phyloP scores from a whole-genome alignment of 2,888 invertebrate genomes.

The Aphelenchoides bicaudatus region DNA sequence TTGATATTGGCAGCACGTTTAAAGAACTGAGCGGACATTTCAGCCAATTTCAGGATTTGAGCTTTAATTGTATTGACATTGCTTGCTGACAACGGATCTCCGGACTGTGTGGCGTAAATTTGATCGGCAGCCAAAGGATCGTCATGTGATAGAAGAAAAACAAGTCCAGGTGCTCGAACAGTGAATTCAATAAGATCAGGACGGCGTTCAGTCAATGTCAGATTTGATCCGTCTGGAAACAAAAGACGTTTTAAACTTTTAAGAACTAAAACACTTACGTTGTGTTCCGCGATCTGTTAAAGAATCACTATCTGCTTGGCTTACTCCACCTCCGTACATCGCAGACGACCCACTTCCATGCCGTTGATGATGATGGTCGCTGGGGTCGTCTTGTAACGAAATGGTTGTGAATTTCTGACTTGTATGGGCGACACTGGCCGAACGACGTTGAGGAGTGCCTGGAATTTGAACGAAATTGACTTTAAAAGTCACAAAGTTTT shows the following conservation, averaged over 20 bases:
- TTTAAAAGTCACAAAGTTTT: too few relatives aligned
- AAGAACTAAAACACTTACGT: conserved; percentile 2
- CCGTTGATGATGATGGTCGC: conserved; percentile 7
- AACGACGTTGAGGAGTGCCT: conserved; percentile 1
- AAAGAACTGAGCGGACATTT: conserved; percentile 28
- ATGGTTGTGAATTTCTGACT: conserved; percentile 12
- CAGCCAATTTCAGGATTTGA: conserved; percentile 20
- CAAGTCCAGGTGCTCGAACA: conserved; percentile 24
- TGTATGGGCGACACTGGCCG: conserved; percentile 3
- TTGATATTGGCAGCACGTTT: conserved; percentile 11
- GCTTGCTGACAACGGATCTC: not conserved
- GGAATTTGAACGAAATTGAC: too few relatives aligned
- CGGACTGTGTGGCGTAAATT: conserved; percentile 20
- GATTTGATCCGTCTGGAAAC: conserved; percentile 27
- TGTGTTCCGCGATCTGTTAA: conserved; percentile 20
- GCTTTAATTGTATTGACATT: conserved; percentile 5
- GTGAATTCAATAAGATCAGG: conserved; percentile 29
- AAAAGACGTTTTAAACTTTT: not conserved
- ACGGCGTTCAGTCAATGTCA: conserved; percentile 28
- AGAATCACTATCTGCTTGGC: conserved; percentile 19
- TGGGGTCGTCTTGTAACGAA: conserved; percentile 1
- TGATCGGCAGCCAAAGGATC: conserved; percentile 41
- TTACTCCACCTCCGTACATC: conserved; percentile 14
- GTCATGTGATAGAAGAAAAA: conserved; percentile 41
- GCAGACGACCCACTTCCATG: conserved; percentile 9